Evolutionary conservation across 1,140 invertebrate genomes (phyloP).

Genomic region (Lordiphosa mommai): DNA sequence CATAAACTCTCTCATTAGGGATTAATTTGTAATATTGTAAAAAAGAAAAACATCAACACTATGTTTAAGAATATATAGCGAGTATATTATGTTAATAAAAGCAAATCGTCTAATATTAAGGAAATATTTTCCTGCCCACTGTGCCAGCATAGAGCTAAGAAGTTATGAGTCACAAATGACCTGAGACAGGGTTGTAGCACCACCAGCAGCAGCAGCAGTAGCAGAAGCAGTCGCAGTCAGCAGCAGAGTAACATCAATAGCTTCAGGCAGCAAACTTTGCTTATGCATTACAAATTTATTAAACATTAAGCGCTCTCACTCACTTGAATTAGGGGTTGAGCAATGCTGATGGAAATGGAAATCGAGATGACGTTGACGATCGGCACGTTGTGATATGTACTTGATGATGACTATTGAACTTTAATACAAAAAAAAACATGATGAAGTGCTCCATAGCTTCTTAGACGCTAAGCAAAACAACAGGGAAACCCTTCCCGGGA

Average conservation of each 20-base stretch:
- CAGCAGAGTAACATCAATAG: slow-evolving; percentile 16
- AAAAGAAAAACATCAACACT: too few relatives aligned
- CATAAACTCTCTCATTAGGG: too few relatives aligned
- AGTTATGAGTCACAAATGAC: slow-evolving; percentile 53
- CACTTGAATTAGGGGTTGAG: slow-evolving; percentile 59
- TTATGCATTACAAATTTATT: slow-evolving; percentile 75
- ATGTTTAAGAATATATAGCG: too few relatives aligned
- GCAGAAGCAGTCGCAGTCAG: too few relatives aligned
- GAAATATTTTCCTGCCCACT: slow-evolving; percentile 4
- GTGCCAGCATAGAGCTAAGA: slow-evolving; percentile 37
- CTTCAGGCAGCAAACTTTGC: slow-evolving; percentile 53
- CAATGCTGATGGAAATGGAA: slow-evolving; percentile 5
- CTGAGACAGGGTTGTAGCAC: slow-evolving; percentile 23
- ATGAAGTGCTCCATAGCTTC: slow-evolving; percentile 45
- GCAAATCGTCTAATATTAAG: too few relatives aligned
- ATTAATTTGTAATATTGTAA: too few relatives aligned
- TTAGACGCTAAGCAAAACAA: slow-evolving; percentile 50
- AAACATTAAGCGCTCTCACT: slow-evolving; percentile 57
- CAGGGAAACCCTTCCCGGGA: slow-evolving; percentile 37
- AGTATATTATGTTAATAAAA: too few relatives aligned
- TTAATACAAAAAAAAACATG: slow-evolving; percentile 52
- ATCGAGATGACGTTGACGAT: slow-evolving; percentile 36
- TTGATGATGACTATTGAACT: slow-evolving; percentile 75
- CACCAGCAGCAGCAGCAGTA: slow-evolving; percentile 31
- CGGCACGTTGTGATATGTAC: slow-evolving; percentile 65